Percentiles rank a stretch among this genome's conserved stretches.
Conservation (phyloP, 2,888 invertebrate species). For the Fabriciana adippe region DNA sequence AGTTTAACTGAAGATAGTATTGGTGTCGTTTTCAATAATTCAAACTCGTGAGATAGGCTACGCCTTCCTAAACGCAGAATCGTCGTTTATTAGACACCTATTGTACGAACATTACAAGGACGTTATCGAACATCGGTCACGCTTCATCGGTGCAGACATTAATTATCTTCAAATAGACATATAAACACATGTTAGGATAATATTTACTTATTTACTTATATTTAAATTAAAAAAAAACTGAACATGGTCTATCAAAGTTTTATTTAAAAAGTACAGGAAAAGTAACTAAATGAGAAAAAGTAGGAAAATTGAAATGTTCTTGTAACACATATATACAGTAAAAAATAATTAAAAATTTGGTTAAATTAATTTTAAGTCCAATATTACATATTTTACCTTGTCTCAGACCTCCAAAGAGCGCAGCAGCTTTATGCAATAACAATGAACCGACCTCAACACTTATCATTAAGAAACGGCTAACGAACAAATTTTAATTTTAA, state of each 20-base stretch:
- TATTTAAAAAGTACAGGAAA: no score
- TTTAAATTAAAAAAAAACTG: no score
- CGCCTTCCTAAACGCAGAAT: conserved; percentile 38
- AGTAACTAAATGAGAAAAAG: no score
- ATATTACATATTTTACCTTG: conserved; percentile 67
- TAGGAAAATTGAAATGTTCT: no score
- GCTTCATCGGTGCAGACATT: conserved; percentile 56
- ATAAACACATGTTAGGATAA: not conserved
- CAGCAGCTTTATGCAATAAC: conserved; percentile 55
- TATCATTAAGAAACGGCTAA: conserved; percentile 63
- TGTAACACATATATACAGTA: not conserved
- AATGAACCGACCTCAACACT: conserved; percentile 68
- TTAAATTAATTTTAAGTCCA: conserved; percentile 46
- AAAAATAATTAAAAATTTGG: conserved; percentile 18
- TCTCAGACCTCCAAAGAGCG: conserved; percentile 60
- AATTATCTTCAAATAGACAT: conserved; percentile 61
- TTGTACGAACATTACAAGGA: conserved; percentile 57
- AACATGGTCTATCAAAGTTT: no score
- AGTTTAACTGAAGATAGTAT: conserved; percentile 20
- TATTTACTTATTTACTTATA: not conserved
- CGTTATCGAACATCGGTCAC: conserved; percentile 54
- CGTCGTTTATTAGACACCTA: conserved; percentile 45
- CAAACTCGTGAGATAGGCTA: conserved; percentile 42
- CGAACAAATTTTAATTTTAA: conserved; percentile 63
- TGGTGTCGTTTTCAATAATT: conserved; percentile 39